Percentiles rank a stretch among this genome's conserved stretches.
Conservation (phyloP, 92 coral and sea anemone species). For the Siderastrea radians region DNA sequence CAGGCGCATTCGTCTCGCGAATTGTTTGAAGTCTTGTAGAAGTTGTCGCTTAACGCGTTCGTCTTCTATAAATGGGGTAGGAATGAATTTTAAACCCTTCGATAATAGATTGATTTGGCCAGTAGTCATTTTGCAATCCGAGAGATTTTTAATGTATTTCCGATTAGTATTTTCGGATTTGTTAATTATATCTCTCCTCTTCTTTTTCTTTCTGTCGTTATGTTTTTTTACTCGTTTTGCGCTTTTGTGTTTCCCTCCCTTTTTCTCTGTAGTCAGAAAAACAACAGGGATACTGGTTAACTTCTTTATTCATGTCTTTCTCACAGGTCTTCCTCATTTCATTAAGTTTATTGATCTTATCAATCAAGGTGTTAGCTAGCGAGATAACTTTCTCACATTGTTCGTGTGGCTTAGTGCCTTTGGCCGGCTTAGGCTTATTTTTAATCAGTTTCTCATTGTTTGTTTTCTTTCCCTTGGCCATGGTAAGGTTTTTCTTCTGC, state of each 20-base stretch:
- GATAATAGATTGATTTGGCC: slow-evolving; percentile 3
- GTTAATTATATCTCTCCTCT: not conserved
- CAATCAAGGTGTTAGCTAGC: not conserved
- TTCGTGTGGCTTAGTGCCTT: not conserved
- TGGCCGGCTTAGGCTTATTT: not conserved
- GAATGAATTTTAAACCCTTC: slow-evolving; percentile 22
- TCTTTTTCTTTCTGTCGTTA: not conserved
- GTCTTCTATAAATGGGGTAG: not conserved
- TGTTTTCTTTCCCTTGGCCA: not conserved
- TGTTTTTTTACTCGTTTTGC: not conserved
- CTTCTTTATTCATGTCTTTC: not conserved
- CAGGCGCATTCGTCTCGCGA: slow-evolving; percentile 25
- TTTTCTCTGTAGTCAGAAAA: not conserved
- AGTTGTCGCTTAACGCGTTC: slow-evolving; percentile 2
- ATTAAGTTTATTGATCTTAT: not conserved
- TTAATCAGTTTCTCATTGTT: not conserved
- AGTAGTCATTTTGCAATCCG: not conserved
- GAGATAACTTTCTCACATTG: not conserved
- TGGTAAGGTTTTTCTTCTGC: not conserved
- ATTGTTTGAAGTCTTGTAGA: not conserved
- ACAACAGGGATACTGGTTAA: not conserved
- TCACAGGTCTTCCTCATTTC: not conserved
- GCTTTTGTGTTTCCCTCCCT: not conserved
- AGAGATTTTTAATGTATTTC: slow-evolving; percentile 12
- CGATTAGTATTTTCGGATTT: not conserved